Evolutionary conservation across 2,797 vertebrate genomes (phyloP).

Genomic region (Anguilla anguilla): DNA sequence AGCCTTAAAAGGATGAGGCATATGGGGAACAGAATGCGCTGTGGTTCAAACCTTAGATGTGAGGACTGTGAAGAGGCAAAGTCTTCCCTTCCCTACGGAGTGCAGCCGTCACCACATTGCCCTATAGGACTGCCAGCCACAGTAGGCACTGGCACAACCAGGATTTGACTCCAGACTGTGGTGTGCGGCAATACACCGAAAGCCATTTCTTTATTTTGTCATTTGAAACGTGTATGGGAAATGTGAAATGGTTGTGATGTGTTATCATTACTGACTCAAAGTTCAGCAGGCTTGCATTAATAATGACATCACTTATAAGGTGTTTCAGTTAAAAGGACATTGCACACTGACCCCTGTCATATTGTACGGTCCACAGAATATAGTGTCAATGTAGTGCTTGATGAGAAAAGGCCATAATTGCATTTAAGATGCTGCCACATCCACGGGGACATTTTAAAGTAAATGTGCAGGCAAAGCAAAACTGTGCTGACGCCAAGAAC

Average conservation of each 20-base stretch:
- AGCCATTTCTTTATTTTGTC: neutral
- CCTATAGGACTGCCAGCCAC: neutral
- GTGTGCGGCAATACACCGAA: neutral
- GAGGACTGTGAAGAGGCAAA: neutral
- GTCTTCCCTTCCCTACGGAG: neutral
- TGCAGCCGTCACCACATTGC: neutral
- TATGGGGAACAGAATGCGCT: neutral
- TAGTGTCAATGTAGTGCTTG: neutral
- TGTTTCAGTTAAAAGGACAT: neutral
- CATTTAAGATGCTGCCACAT: neutral
- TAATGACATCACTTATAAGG: neutral
- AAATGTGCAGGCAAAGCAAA: neutral
- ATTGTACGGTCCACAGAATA: neutral
- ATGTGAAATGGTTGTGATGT: neutral
- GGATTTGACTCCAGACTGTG: neutral
- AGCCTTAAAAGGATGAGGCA: neutral
- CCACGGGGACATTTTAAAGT: neutral
- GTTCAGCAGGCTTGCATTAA: neutral
- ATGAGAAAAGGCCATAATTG: neutral
- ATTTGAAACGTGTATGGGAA: neutral
- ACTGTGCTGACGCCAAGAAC: neutral
- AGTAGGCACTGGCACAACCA: neutral
- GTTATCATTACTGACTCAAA: conserved; percentile 10
- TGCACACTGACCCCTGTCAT: neutral
- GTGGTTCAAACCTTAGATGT: neutral